Conservation (phyloP, 2,888 invertebrate genomes). For the Phrixothrix hirtus region DNA sequence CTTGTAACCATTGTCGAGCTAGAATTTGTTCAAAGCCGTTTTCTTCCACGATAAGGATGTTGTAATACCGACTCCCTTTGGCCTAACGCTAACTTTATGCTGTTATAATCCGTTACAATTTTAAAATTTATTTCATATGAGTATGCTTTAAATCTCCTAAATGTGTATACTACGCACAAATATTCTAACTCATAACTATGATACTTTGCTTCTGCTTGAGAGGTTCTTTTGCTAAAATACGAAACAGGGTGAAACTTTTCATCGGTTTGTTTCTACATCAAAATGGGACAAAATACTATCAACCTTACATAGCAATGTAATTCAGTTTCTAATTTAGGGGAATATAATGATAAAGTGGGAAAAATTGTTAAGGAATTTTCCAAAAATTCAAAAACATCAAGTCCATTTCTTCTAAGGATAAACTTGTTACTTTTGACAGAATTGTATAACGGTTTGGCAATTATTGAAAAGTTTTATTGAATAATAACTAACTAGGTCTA, state of each 20-base stretch:
- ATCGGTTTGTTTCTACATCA: slow-evolving; percentile 14
- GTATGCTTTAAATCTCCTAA: slow-evolving; percentile 41
- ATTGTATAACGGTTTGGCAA: slow-evolving; percentile 43
- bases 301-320: slow-evolving; percentile 46
- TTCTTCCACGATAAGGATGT: not conserved
- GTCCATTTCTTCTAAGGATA: too few relatives aligned
- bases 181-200: not conserved
- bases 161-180: slow-evolving; percentile 13
- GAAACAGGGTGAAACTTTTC: not conserved
- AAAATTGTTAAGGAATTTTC: too few relatives aligned
- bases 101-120: slow-evolving; percentile 43
- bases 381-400: too few relatives aligned
- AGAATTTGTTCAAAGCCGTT: slow-evolving; percentile 34
- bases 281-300: slow-evolving; percentile 43
- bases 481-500: slow-evolving; percentile 42
- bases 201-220: not conserved
- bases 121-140: slow-evolving; percentile 40
- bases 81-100: slow-evolving; percentile 37
- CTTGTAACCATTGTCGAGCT: slow-evolving; percentile 31
- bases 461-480: slow-evolving; percentile 35
- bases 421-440: slow-evolving; percentile 20
- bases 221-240: not conserved
- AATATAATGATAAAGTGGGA: too few relatives aligned
- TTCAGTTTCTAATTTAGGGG: slow-evolving; percentile 43
- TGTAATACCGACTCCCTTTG: slow-evolving; percentile 34